phyloP scores from a whole-genome alignment of 2,113 vertebrate genomes.

The Bos indicus region DNA sequence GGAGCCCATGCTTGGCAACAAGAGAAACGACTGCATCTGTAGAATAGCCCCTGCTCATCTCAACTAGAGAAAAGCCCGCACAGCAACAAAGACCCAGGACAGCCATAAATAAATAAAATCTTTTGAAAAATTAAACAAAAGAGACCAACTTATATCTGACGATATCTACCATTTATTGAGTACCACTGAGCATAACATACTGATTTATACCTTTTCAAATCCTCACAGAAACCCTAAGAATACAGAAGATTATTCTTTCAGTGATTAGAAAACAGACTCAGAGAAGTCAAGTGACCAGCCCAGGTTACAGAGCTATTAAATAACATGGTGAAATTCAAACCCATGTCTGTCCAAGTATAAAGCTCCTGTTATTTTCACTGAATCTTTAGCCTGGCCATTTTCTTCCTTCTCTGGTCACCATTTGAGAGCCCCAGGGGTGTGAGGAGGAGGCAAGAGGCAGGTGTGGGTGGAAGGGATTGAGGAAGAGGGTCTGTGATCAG shows the following conservation, averaged over 20 bases:
- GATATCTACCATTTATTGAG: not conserved
- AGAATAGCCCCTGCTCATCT: not conserved
- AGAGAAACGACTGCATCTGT: not conserved
- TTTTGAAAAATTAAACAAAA: not conserved
- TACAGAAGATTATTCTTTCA: not conserved
- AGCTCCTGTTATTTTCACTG: not conserved
- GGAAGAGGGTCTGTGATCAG: not conserved
- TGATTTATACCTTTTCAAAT: not conserved
- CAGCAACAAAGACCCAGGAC: not conserved
- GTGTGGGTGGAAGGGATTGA: not conserved
- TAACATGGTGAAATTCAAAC: constrained; percentile 2
- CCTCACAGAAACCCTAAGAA: not conserved
- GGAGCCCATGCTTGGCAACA: not conserved
- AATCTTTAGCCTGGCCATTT: not conserved
- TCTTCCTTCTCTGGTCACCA: not conserved
- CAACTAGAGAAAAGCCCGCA: not conserved
- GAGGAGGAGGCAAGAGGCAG: not conserved
- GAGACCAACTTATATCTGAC: not conserved
- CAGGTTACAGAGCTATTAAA: not conserved
- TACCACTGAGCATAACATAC: not conserved
- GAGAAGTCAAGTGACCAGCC: not conserved
- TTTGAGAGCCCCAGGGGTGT: not conserved
- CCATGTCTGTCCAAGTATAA: not conserved
- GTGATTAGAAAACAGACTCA: constrained; percentile 1
- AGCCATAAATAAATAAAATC: not conserved